A percentile compares a stretch with the other conserved stretches of the same genome.
Conservation (phyloP, 2,797 vertebrate species). For the Gymnothorax javanicus region DNA sequence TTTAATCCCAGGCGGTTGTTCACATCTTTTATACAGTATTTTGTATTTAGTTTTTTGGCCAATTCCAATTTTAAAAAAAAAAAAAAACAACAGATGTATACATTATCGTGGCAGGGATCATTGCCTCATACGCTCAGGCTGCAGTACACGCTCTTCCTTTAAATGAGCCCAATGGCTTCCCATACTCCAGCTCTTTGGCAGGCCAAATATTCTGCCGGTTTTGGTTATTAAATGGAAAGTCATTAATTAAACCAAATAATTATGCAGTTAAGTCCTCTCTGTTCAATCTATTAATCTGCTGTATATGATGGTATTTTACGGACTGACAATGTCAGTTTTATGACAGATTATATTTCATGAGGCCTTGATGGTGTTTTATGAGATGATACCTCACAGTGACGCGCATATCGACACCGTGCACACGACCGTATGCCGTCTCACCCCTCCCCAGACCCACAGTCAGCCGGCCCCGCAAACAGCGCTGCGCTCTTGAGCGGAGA, state of each 20-base stretch:
- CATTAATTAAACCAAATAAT: background rate
- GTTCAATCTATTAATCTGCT: background rate
- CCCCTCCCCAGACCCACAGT: constrained; percentile 29
- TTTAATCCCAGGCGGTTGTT: no score
- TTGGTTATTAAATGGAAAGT: background rate
- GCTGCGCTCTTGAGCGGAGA: constrained; percentile 53
- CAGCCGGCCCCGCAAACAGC: constrained; percentile 38
- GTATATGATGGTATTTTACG: no score
- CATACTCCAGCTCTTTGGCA: background rate
- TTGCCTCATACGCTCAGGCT: no score
- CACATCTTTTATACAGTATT: no score
- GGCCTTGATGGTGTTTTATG: background rate
- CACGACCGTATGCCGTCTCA: background rate
- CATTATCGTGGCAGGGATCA: no score
- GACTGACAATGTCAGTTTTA: background rate
- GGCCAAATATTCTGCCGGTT: background rate
- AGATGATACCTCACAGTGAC: background rate
- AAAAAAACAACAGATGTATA: no score
- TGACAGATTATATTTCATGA: background rate
- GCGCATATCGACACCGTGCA: no score
- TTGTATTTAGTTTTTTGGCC: no score
- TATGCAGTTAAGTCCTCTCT: background rate
- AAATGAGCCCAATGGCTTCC: background rate
- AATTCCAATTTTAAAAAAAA: no score
- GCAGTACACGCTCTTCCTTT: background rate